Percentiles rank a stretch among this genome's conserved stretches.
Conservation (phyloP, 1,140 invertebrate genomes). For the Diprion similis region DNA sequence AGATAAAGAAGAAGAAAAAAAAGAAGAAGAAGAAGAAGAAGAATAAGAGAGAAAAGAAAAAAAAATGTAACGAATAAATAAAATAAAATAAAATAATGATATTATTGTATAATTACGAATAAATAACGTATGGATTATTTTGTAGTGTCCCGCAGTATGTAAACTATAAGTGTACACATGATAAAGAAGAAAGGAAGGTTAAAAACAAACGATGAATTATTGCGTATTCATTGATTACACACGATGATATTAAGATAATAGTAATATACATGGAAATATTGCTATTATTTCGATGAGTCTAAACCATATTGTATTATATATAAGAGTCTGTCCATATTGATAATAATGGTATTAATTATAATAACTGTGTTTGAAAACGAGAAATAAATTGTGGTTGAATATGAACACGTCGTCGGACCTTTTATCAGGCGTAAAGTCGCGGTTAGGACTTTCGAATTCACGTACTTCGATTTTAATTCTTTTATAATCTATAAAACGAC, state of each 20-base stretch:
- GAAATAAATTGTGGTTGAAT: constrained; percentile 65
- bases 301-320: constrained; percentile 65
- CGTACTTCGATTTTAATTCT: neutral
- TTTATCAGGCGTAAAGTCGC: constrained; percentile 18
- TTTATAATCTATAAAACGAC: neutral
- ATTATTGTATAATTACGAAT: constrained; percentile 32
- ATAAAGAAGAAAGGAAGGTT: constrained; percentile 27
- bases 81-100: constrained; percentile 16
- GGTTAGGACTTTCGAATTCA: constrained; percentile 18
- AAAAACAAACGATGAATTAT: constrained; percentile 31
- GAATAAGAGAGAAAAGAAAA: no score
- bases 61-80: no score
- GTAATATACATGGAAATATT: constrained; percentile 37
- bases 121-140: constrained; percentile 57
- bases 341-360: constrained; percentile 63
- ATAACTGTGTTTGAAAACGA: constrained; percentile 65
- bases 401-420: constrained; percentile 42
- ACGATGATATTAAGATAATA: constrained; percentile 55
- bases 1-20: no score
- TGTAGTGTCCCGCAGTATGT: constrained; percentile 61
- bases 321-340: constrained; percentile 64
- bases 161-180: constrained; percentile 58
- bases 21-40: no score
- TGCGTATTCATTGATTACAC: constrained; percentile 24
- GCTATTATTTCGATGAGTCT: constrained; percentile 61